Evolutionary conservation across 2,113 vertebrate species (phyloP).

Genomic region (Tetrao urogallus): DNA sequence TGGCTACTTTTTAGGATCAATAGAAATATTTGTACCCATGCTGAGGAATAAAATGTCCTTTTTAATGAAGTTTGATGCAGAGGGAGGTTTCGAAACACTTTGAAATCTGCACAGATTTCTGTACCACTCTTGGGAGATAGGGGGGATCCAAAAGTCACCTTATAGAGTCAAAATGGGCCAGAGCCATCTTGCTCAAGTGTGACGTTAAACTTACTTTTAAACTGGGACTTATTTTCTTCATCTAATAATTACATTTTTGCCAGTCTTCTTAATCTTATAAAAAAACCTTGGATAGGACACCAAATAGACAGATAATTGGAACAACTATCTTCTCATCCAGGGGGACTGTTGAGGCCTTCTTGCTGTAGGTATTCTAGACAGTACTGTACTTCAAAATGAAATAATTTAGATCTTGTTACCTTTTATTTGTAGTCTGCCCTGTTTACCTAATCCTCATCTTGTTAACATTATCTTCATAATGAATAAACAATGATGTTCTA

Average conservation of each 20-base stretch:
- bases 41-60: background rate
- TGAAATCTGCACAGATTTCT: background rate
- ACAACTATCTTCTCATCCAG: background rate
- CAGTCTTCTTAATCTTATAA: background rate
- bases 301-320: background rate
- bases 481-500: background rate
- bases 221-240: background rate
- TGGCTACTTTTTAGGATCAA: background rate
- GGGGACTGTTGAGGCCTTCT: background rate
- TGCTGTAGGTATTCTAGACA: background rate
- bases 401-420: background rate
- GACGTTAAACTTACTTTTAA: background rate
- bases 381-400: background rate
- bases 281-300: background rate
- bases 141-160: background rate
- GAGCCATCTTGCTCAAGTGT: background rate
- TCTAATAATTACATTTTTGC: background rate
- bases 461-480: background rate
- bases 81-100: background rate
- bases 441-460: background rate
- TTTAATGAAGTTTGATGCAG: background rate
- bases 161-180: background rate
- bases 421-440: background rate
- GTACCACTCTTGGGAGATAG: background rate
- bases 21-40: background rate